A percentile compares a stretch with the other conserved stretches of the same genome.
Conservation (phyloP, 2,113 vertebrate species). For the Siniperca knerii region DNA sequence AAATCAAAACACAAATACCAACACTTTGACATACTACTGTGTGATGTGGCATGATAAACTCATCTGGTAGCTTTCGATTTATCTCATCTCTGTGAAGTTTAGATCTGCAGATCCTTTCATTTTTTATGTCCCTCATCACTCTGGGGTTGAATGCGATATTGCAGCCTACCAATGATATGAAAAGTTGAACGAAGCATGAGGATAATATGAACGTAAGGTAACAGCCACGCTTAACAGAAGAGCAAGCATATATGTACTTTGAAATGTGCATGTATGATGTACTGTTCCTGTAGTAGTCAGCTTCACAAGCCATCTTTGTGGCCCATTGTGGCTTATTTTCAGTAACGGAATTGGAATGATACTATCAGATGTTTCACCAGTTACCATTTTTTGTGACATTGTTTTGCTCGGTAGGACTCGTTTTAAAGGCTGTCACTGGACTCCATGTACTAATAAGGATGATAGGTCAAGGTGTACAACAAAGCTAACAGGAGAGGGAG, state of each 20-base stretch:
- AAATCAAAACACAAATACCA: neutral
- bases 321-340: neutral
- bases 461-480: neutral
- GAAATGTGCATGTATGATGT: neutral
- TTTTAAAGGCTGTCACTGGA: neutral
- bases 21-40: neutral
- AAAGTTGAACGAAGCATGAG: neutral
- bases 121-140: neutral
- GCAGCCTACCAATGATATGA: neutral
- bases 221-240: neutral
- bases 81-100: slow-evolving; percentile 17
- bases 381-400: too few species aligned
- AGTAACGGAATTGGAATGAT: neutral
- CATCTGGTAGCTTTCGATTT: neutral
- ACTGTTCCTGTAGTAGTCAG: neutral
- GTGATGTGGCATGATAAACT: neutral
- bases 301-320: neutral
- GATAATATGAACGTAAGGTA: neutral
- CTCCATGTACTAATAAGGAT: neutral
- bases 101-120: slow-evolving; percentile 5
- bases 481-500: neutral
- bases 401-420: too few species aligned
- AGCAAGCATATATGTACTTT: neutral
- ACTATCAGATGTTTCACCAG: neutral
- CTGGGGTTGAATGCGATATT: neutral